These are phyloP conservation scores for Conopomorpha cramerella DNA, from an alignment of 1,140 invertebrate genomes.

Conservation along the genomic window DNA sequence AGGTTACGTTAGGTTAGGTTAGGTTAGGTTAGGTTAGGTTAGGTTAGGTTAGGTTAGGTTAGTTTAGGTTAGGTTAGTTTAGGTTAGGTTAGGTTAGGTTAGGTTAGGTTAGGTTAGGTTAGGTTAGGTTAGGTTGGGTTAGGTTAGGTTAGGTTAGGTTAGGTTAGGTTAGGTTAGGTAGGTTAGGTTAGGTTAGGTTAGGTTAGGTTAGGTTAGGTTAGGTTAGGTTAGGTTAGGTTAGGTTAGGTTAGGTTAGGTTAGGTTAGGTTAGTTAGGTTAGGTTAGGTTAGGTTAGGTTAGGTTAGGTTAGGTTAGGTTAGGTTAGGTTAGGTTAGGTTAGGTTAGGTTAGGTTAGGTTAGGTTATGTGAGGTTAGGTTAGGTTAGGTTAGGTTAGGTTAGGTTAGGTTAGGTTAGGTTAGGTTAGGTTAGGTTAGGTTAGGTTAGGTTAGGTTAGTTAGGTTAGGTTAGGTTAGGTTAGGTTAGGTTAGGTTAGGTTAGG, in stretches of 20 bases:
- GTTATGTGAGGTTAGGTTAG: slow-evolving; percentile 1
- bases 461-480: slow-evolving; percentile 2
- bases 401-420: slow-evolving; percentile 3
- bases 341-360: slow-evolving; percentile 2
- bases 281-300: slow-evolving; percentile 2
- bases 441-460: slow-evolving; percentile 2
- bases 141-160: slow-evolving; percentile 2
- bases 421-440: slow-evolving; percentile 2
- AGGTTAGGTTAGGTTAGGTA: slow-evolving; percentile 2
- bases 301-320: slow-evolving; percentile 2
- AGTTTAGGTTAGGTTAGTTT: slow-evolving; percentile 7
- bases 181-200: slow-evolving; percentile 3
- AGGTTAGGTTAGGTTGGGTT: slow-evolving; percentile 2
- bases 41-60: slow-evolving; percentile 8
- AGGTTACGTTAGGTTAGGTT: slow-evolving; percentile 7
- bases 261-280: slow-evolving; percentile 2
- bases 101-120: slow-evolving; percentile 2
- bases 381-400: slow-evolving; percentile 1
- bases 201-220: slow-evolving; percentile 2
- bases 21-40: slow-evolving; percentile 8
- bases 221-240: slow-evolving; percentile 2
- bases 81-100: slow-evolving; percentile 2
- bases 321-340: slow-evolving; percentile 2
- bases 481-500: slow-evolving; percentile 2
- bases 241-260: slow-evolving; percentile 1